Base-by-base conservation (phyloP, 2,888 invertebrate species). In the Chymomyza procnemis region DNA sequence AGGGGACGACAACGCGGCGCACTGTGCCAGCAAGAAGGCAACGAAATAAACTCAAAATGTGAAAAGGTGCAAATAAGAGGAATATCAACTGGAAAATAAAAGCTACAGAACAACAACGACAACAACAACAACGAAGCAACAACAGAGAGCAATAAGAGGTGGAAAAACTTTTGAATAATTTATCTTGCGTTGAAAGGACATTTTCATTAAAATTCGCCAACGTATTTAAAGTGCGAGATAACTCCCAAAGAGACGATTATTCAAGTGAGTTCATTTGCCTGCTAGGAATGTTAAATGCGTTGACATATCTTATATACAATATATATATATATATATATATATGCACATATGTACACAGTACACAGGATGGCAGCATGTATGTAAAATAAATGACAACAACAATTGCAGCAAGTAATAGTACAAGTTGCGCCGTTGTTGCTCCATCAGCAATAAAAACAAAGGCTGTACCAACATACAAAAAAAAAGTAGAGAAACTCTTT, bases 121-220 rank as follows among this genome's bases (percentile, higher is more conserved):
- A 46, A 30, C 56, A 22, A n/a, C 16, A 63, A 46, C 16, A 21
- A 16, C 26, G 3, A 22, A 56, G 41, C 47, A 56, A 48, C 34
- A 46, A 22, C 54, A 41, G 58, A 41, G 16, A 50, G 41, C 19
- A n/a, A 55, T 46, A 47, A 56, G 21, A 56, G 46, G 48, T 48
- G 68, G 73, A 76, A 73, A 85, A 83, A 80, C 83, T 85, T 85
- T 83, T 83, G 81, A 83, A 83, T 83, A 80, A 83, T 83, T 83
- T 83, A 83, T 83, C 79, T 74, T 68, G 74, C 79, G 83, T 73
- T 83, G 83, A 83, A 83, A 83, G 83, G 81, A 85, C 80, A 74
- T 79, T 85, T 83, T 83, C 85, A 83, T 83, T 83, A 83, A 83
- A 83, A 83, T 83, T 79, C 79, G 76, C 80, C 83, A 83, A 79